phyloP scores from a whole-genome alignment of 2,797 vertebrate species.

The Brachymystax lenok region DNA sequence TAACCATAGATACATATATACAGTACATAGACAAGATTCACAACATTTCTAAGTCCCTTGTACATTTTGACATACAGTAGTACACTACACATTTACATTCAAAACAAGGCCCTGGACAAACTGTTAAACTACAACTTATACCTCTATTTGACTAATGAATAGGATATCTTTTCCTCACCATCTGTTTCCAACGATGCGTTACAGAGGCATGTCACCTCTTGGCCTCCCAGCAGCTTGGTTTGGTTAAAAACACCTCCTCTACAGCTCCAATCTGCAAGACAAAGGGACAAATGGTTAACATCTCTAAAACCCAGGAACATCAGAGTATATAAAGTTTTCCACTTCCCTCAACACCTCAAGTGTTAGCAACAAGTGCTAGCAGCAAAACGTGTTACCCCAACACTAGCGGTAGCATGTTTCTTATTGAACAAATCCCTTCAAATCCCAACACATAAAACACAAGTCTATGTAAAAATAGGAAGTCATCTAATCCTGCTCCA shows the following conservation, averaged over 20 bases:
- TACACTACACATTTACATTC: too few species aligned
- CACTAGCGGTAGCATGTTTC: not conserved
- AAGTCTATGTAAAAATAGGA: not conserved
- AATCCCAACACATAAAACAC: not conserved
- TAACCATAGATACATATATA: not conserved
- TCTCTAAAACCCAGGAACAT: not conserved
- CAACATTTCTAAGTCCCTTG: too few species aligned
- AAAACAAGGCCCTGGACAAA: not conserved
- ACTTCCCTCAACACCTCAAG: not conserved
- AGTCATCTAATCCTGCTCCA: not conserved
- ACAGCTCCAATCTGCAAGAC: slow-evolving; percentile 61
- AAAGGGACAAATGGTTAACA: slow-evolving; percentile 22
- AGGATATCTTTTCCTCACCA: slow-evolving; percentile 61
- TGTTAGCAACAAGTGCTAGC: too few species aligned
- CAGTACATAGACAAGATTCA: too few species aligned
- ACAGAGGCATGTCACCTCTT: slow-evolving; percentile 73
- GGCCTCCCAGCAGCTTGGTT: slow-evolving; percentile 51
- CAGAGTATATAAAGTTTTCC: not conserved
- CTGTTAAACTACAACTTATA: not conserved
- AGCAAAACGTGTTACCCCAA: too few species aligned
- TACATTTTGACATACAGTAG: not conserved
- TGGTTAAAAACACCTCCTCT: slow-evolving; percentile 48
- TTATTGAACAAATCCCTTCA: not conserved
- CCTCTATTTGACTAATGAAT: slow-evolving; percentile 10
- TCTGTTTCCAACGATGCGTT: slow-evolving; percentile 70